Conservation (phyloP, 2,888 invertebrate species). For the Sthenelais limicola region DNA sequence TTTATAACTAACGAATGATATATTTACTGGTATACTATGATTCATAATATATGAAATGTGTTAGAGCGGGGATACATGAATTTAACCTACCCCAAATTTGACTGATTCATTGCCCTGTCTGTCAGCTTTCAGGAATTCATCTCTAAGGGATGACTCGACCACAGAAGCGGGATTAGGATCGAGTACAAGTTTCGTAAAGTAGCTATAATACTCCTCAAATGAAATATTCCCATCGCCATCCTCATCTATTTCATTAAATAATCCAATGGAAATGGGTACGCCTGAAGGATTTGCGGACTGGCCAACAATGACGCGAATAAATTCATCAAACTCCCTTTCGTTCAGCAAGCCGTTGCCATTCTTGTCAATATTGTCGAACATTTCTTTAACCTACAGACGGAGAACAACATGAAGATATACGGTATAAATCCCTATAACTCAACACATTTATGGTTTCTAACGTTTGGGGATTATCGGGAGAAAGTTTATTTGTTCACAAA, state of each 20-base stretch:
- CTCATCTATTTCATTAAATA: conserved; percentile 22
- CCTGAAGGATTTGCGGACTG: neutral
- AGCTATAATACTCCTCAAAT: conserved; percentile 49
- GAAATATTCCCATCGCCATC: conserved; percentile 4
- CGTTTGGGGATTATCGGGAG: no score
- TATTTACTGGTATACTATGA: no score
- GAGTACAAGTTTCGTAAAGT: conserved; percentile 47
- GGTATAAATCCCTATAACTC: no score
- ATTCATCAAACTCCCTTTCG: conserved; percentile 30
- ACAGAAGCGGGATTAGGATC: conserved; percentile 35
- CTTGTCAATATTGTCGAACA: conserved; percentile 17
- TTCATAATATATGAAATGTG: no score
- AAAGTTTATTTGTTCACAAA: no score
- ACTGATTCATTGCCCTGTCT: conserved; percentile 47
- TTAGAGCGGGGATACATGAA: no score
- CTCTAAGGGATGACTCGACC: conserved; percentile 38
- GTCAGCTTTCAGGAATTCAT: conserved; percentile 51
- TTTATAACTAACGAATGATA: no score
- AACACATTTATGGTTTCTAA: no score
- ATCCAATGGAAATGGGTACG: neutral
- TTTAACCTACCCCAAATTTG: conserved; percentile 47
- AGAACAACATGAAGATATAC: no score
- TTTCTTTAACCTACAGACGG: conserved; percentile 1
- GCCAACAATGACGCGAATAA: conserved; percentile 4
- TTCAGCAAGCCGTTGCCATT: conserved; percentile 19